Evolutionary conservation across 2,797 vertebrate species (phyloP), one percentile per base, ranked within the genome.

Genomic region (Hippopotamyrus pictus): DNA sequence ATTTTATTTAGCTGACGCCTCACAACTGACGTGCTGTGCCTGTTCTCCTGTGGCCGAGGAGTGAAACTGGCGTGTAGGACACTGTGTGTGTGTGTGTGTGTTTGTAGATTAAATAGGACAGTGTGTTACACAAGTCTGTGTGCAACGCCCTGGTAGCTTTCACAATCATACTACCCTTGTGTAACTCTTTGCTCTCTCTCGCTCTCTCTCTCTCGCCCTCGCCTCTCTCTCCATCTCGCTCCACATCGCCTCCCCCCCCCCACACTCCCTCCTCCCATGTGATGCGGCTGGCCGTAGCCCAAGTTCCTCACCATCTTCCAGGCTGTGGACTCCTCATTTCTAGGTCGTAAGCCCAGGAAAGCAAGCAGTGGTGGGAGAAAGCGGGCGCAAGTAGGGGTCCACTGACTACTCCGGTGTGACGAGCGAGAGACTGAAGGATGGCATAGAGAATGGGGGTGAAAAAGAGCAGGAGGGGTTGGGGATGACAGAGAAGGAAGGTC

Each of bases 321-420:
- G 91, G 86, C 88, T 76, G 12, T 87, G 89, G 37, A 82, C 89
- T 89, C 65, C 86, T 89, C 59, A 83, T 91, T 90, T 91, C 89
- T 90, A 89, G 91, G 88, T 90, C 90, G 89, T 84, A 83, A 65
- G 65, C 79, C 12, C 51, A 88, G 87, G 53, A 79, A 62, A 73
- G 48, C 87, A 50, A 73, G 85, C 53, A 57, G 88, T 5, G 62
- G 90, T 86, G 89, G 90, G 88, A 41, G 12, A 86, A 29, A 87
- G 17, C 3, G 19, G 33, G 51, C 1, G 65, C 87, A 73, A 65
- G 89, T 88, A 90, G 90, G 89, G 69, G 89, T 90, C 88, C 76
- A 86, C 91, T 92, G 92, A 92, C 92, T 90, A 89, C 88, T 92
- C 84, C 89, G 91, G 90, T 92, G 91, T 92, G 89, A 90, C 89